Conservation (phyloP, 2,888 invertebrate species). For the Liposcelis brunnea region DNA sequence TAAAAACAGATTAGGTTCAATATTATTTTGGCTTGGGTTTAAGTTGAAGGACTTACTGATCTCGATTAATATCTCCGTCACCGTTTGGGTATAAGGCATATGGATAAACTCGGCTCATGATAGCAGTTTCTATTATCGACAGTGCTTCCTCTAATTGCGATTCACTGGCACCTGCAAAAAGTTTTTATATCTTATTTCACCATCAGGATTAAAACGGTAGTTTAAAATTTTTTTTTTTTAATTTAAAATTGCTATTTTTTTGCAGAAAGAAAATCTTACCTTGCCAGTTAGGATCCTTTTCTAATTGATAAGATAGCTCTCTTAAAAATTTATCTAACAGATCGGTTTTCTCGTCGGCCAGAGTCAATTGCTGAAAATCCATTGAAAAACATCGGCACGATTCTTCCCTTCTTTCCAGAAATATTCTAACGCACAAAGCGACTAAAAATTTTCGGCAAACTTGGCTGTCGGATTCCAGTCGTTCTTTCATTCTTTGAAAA, state of each 20-base stretch:
- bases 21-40: too few species aligned
- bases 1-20: too few species aligned
- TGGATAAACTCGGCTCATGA: conserved; percentile 79
- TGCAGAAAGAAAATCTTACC: conserved; percentile 33
- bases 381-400: conserved; percentile 55
- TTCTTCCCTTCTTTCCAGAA: conserved; percentile 59
- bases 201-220: conserved; percentile 3
- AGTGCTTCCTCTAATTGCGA: conserved; percentile 58
- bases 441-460: conserved; percentile 58
- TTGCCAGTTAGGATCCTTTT: conserved; percentile 53
- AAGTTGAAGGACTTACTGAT: conserved; percentile 54
- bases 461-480: conserved; percentile 48
- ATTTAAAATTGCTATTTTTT: too few species aligned
- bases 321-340: conserved; percentile 67
- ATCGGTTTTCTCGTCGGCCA: conserved; percentile 84
- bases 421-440: conserved; percentile 57
- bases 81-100: conserved; percentile 93
- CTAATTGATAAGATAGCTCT: conserved; percentile 48
- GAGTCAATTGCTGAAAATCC: conserved; percentile 59
- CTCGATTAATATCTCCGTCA: conserved; percentile 83
- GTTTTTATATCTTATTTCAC: conserved; percentile 13
- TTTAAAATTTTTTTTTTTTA: neutral
- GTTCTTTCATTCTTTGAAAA: conserved; percentile 41
- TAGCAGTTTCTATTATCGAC: conserved; percentile 72
- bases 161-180: conserved; percentile 42